A percentile compares a stretch with the other conserved stretches of the same genome.
phyloP scores from a whole-genome alignment of 2,888 invertebrate species.

The Plutella xylostella region DNA sequence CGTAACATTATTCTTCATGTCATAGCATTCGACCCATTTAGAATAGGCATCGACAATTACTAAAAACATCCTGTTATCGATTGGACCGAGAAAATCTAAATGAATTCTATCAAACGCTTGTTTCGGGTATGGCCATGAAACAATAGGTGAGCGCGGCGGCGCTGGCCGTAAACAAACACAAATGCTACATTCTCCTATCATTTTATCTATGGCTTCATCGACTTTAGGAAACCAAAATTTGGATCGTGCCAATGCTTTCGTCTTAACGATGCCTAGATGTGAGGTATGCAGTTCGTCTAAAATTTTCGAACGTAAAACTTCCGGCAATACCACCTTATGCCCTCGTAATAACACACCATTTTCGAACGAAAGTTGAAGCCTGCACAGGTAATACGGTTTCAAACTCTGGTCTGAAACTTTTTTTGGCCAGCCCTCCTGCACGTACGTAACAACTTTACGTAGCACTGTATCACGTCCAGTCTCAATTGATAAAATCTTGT shows the following conservation, averaged over 20 bases:
- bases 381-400: neutral
- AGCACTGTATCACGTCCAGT: neutral
- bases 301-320: neutral
- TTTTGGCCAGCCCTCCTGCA: neutral
- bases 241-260: neutral
- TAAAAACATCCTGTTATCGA: neutral
- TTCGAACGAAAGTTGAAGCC: neutral
- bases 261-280: neutral
- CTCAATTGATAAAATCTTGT: neutral
- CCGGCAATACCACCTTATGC: conserved; percentile 1
- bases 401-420: neutral
- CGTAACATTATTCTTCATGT: neutral
- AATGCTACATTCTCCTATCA: neutral
- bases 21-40: conserved; percentile 4
- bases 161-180: neutral
- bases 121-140: neutral
- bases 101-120: neutral
- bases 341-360: neutral
- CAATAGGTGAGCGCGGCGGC: conserved; percentile 2
- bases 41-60: conserved; percentile 1
- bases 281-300: neutral
- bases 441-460: neutral
- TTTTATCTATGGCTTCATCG: neutral
- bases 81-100: conserved; percentile 9
- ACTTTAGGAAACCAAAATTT: conserved; percentile 1